A percentile compares a stretch with the other conserved stretches of the same genome.
These are phyloP conservation scores for Acipenser ruthenus DNA, from an alignment of 2,797 vertebrate genomes.

Conservation along the genomic window DNA sequence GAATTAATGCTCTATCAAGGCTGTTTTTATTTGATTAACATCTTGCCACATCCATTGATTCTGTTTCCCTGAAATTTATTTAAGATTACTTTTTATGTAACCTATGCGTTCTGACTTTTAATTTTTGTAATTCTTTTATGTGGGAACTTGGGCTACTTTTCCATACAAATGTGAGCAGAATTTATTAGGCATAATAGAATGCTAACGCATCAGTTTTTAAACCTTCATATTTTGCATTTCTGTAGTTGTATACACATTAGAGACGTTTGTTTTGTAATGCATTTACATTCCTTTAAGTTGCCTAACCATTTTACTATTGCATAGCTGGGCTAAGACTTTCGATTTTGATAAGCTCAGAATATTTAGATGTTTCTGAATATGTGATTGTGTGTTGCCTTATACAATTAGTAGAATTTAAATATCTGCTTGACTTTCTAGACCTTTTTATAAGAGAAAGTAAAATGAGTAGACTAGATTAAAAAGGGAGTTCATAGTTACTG, in stretches of 20 bases:
- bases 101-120: slow-evolving; percentile 28
- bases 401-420: too few species aligned
- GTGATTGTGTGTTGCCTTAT: too few species aligned
- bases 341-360: background rate
- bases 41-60: background rate
- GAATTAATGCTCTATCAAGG: background rate
- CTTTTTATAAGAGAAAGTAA: background rate
- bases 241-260: background rate
- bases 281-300: background rate
- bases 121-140: slow-evolving; percentile 31
- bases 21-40: background rate
- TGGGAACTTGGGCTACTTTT: slow-evolving; percentile 40
- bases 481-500: slow-evolving; percentile 19
- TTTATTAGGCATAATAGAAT: background rate
- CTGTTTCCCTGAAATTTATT: background rate
- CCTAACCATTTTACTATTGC: background rate
- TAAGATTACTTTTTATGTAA: slow-evolving; percentile 13
- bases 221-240: background rate
- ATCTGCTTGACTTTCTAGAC: too few species aligned
- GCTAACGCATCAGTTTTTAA: background rate
- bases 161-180: slow-evolving; percentile 50
- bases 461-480: slow-evolving; percentile 12
- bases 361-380: background rate
- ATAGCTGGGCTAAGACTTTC: background rate
- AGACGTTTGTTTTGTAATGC: background rate